These are phyloP conservation scores for Alviniconcha marisindica DNA, from an alignment of 1,140 invertebrate genomes.

Conservation along the genomic window DNA sequence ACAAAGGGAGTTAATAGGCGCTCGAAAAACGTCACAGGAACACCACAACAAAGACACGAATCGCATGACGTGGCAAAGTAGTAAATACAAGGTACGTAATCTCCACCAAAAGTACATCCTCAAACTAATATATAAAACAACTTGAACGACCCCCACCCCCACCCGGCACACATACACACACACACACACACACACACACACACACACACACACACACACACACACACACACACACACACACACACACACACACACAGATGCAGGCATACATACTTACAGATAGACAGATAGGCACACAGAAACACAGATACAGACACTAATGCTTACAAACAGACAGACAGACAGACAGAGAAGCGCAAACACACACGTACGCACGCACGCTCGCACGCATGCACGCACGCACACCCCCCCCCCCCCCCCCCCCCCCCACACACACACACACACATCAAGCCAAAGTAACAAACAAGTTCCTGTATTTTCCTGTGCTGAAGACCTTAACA, in stretches of 20 bases:
- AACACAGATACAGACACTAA: not conserved
- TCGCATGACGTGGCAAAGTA: too few relatives aligned
- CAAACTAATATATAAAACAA: too few relatives aligned
- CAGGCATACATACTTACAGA: not conserved
- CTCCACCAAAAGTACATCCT: too few relatives aligned
- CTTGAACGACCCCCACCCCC: not conserved
- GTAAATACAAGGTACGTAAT: too few relatives aligned
- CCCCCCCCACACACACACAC: not conserved
- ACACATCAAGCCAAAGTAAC: too few relatives aligned
- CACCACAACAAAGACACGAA: too few relatives aligned
- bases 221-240: slow-evolving; percentile 8
- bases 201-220: slow-evolving; percentile 21
- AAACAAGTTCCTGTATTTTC: too few relatives aligned
- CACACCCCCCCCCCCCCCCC: too few relatives aligned
- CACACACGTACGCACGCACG: not conserved
- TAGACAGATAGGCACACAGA: not conserved
- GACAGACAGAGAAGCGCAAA: not conserved
- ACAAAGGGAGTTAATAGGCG: too few relatives aligned
- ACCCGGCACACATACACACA: not conserved
- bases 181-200: not conserved
- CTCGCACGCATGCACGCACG: not conserved
- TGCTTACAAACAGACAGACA: not conserved
- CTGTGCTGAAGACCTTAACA: too few relatives aligned
- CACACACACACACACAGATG: slow-evolving; percentile 6
- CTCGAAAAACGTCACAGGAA: too few relatives aligned